Evolutionary conservation across 2,888 invertebrate species (phyloP), one percentile per base, ranked within the genome.

Genomic region (Chironomus tentans): DNA sequence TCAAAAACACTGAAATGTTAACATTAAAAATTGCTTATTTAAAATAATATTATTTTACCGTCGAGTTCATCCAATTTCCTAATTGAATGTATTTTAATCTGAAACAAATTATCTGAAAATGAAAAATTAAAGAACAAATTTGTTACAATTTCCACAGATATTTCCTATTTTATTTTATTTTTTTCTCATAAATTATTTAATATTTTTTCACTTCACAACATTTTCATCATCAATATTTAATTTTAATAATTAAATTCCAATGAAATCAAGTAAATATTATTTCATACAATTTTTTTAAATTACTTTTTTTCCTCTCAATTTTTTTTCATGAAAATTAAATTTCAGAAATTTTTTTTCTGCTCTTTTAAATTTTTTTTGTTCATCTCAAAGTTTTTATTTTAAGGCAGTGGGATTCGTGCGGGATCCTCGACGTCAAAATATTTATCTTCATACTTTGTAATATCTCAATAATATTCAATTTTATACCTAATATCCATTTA

Each of bases 351-450:
- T 56, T 56, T 56, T 56, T 15, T 15, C 56, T 18, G n/a, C 56
- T 56, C 18, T 56, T 15, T 15, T 18, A 7, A 13, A n/a, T 15
- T 56, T 56, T 56, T 56, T 56, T 56, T 56, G 3, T 56, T 18
- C 15, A 15, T n/a, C 18, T 56, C 56, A 56, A 56, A 18, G 38
- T 38, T 38, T 38, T 38, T 18, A 10, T 62, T 68, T 68, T 72
- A 73, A 73, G 72, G 72, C 72, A 73, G 72, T 73, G 72, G 72
- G 61, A 70, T 62, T 24, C 72, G 28, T 71, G 69, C 65, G 65
- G 65, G 65, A 65, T 65, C 65, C 65, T 65, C 65, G 22, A 65
- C 56, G n/a, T 65, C 13, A 24, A 62, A 62, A 18, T 62, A 15
- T 65, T 22, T 65, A 24, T 24, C 65, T 65, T 21, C 18, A 56